These are phyloP conservation scores for Turritopsis dohrnii DNA, from an alignment of 30 jellyfish, hydroid and myxozoan genomes.

Conservation along the genomic window DNA sequence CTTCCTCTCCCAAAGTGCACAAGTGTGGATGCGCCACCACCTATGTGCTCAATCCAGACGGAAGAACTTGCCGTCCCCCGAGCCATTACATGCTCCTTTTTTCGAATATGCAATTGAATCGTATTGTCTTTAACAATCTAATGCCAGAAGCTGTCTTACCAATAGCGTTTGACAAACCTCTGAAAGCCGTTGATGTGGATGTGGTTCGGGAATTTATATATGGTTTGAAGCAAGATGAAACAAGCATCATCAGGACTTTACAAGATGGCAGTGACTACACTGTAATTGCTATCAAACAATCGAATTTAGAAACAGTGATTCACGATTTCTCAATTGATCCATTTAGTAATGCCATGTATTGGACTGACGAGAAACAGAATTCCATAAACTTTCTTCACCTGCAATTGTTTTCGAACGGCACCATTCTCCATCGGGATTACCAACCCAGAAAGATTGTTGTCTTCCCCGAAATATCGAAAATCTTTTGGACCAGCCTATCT, in stretches of 20 bases:
- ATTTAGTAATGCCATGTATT: constrained; percentile 65
- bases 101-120: background rate
- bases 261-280: constrained; percentile 53
- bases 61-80: constrained; percentile 52
- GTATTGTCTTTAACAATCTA: constrained; percentile 27
- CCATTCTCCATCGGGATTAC: constrained; percentile 42
- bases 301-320: constrained; percentile 26
- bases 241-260: constrained; percentile 25
- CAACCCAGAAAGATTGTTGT: constrained; percentile 72
- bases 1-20: constrained; percentile 24
- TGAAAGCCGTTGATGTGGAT: constrained; percentile 56
- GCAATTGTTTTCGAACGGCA: constrained; percentile 35
- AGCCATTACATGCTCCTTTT: constrained; percentile 19
- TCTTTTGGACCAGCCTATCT: constrained; percentile 69
- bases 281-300: constrained; percentile 23
- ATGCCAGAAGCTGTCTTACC: constrained; percentile 83
- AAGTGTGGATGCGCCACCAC: constrained; percentile 89
- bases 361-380: constrained; percentile 67
- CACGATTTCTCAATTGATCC: constrained; percentile 81
- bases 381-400: constrained; percentile 58
- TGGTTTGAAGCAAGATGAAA: constrained; percentile 64
- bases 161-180: constrained; percentile 40
- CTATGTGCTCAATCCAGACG: constrained; percentile 50
- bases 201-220: constrained; percentile 54
- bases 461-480: constrained; percentile 52